Evolutionary conservation across 1,140 invertebrate species (phyloP).

Genomic region (Dysdera silvatica): DNA sequence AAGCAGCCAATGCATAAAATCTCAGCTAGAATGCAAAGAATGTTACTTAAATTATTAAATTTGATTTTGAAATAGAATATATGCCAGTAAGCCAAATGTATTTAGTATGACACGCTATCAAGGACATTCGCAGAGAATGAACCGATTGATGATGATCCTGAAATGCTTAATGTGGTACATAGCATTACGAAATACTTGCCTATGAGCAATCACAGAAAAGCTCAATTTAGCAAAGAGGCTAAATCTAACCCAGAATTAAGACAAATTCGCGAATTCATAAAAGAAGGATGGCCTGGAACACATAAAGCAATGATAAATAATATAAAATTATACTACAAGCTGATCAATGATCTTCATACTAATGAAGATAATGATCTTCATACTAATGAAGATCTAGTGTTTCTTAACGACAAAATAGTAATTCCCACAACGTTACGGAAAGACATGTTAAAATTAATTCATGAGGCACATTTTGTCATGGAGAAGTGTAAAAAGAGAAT

Average conservation of each 20-base stretch:
- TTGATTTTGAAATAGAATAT: neutral
- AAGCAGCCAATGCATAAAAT: no score
- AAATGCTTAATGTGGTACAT: conserved; percentile 16
- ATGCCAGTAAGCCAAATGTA: neutral
- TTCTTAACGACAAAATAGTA: no score
- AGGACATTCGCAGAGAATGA: neutral
- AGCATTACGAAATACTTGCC: conserved; percentile 12
- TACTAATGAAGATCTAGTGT: no score
- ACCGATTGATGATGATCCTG: conserved; percentile 9
- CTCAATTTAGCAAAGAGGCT: conserved; percentile 7
- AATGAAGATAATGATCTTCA: no score
- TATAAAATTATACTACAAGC: no score
- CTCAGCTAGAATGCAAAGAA: no score
- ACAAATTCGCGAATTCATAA: neutral
- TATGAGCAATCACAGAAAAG: neutral
- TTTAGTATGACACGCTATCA: neutral
- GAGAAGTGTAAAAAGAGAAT: no score
- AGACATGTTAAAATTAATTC: no score
- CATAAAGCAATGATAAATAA: no score
- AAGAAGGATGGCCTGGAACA: neutral
- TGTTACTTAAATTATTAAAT: neutral
- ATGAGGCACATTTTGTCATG: no score
- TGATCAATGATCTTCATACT: no score
- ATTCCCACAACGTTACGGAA: no score
- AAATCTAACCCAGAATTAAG: conserved; percentile 1